Base-by-base conservation (phyloP, 64 coral and sea anemone species). In the Actinia equina region DNA sequence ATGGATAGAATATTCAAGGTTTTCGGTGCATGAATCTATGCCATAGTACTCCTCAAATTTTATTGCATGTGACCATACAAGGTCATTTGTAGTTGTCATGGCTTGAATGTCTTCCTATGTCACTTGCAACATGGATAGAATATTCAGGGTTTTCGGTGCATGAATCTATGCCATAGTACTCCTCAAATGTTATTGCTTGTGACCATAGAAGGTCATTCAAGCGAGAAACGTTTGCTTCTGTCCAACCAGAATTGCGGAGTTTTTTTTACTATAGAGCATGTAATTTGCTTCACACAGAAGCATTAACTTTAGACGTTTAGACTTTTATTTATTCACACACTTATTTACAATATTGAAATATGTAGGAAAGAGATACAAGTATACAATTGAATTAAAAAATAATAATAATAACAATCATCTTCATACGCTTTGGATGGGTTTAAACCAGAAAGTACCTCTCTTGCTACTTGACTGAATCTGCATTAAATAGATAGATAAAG, bases 1-100 rank as follows among this genome's bases (percentile, higher is more conserved):
- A 30, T 93, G 91, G 9, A 59, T 89, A 4, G 86, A 89, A 44
- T 82, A 89, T 19, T 93, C 87, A 22, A 89, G 71, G 52, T 93
- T 89, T 69, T 74, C 87, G 20, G 82, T 30, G 49, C 91, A 93
- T 7, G 71, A 84, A 5, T 51, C 37, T 8, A 89, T 51, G 45
- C 91, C 82, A 86, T 93, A 93, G 20, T 42, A 89, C 10, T 86
- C 91, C 63, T 93, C 91, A 30, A 58, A 65, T 11, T 77, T 13
- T 43, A 93, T 54, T 15, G 91, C 87, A 88, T 93, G 91, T 3
- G 70, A 77, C 87, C 87, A n/a, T n/a, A n/a, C n/a, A n/a, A n/a
- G n/a, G n/a, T n/a, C 86, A 93, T 19, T 67, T 84, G 71, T 93
- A 93, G 26, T 89, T 82, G 22, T 93, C 87, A 23, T 82, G 87